These are phyloP conservation scores for Augochlorella aurata DNA, from an alignment of 2,888 invertebrate genomes.

Conservation along the genomic window DNA sequence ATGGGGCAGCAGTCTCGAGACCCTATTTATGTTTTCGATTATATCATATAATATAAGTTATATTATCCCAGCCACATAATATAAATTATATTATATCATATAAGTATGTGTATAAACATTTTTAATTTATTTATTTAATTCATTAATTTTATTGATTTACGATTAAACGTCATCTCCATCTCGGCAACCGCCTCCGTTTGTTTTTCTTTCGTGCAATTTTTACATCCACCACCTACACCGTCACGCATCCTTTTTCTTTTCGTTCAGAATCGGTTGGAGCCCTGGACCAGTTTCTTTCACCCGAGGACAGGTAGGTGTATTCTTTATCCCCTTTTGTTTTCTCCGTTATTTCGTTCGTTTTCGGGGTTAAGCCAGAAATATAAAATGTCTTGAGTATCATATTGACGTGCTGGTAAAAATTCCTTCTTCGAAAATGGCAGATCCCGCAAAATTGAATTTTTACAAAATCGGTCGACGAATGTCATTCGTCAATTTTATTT, in stretches of 20 bases:
- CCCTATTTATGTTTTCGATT: slow-evolving; percentile 81
- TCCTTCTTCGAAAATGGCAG: too few species aligned
- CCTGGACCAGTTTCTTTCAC: too few species aligned
- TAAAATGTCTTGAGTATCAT: too few species aligned
- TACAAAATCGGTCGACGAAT: too few species aligned
- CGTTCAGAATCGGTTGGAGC: too few species aligned
- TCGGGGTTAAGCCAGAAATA: too few species aligned
- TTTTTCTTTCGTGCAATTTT: slow-evolving; percentile 42
- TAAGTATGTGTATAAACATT: slow-evolving; percentile 79
- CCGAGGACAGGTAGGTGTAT: too few species aligned
- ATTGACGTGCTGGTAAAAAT: too few species aligned
- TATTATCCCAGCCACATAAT: slow-evolving; percentile 65
- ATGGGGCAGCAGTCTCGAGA: slow-evolving; percentile 77
- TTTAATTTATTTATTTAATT: slow-evolving; percentile 82
- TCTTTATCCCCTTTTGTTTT: too few species aligned
- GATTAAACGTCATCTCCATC: slow-evolving; percentile 80
- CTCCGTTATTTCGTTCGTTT: too few species aligned
- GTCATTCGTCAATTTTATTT: too few species aligned
- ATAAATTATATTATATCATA: slow-evolving; percentile 76
- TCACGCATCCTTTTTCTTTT: background rate
- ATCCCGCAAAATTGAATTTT: too few species aligned
- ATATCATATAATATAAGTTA: slow-evolving; percentile 75
- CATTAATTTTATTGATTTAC: slow-evolving; percentile 81
- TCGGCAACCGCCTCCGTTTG: slow-evolving; percentile 68
- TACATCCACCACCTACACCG: slow-evolving; percentile 41